Percentiles rank a stretch among this genome's conserved stretches.
These are phyloP conservation scores for Eptatretus atami DNA, from an alignment of 2,797 vertebrate species.

Conservation along the genomic window DNA sequence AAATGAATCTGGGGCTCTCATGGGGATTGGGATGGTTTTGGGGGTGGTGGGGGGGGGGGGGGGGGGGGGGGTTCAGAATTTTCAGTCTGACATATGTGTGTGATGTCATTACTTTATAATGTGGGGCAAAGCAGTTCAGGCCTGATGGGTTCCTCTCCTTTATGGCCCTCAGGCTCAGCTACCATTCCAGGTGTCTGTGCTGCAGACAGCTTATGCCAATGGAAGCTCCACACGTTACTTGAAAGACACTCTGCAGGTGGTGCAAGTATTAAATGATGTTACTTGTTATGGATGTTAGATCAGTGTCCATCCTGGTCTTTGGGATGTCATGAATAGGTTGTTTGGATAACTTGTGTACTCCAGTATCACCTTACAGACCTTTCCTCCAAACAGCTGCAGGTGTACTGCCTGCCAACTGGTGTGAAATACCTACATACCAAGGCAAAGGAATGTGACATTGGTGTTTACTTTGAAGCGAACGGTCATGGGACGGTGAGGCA, in stretches of 20 bases:
- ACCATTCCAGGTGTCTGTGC: slow-evolving; percentile 34
- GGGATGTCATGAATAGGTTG: too few relatives aligned
- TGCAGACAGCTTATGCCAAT: slow-evolving; percentile 86
- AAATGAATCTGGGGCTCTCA: too few relatives aligned
- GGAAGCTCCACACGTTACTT: slow-evolving; percentile 59
- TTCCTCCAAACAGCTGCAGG: slow-evolving; percentile 23
- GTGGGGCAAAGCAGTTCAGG: too few relatives aligned
- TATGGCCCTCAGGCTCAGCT: slow-evolving; percentile 25
- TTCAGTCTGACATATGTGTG: too few relatives aligned
- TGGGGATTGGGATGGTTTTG: too few relatives aligned
- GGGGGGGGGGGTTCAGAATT: too few relatives aligned
- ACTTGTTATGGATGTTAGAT: slow-evolving; percentile 5
- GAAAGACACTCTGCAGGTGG: slow-evolving; percentile 53
- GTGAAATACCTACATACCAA: slow-evolving; percentile 79
- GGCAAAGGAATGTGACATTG: slow-evolving; percentile 55
- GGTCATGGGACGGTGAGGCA: slow-evolving; percentile 72
- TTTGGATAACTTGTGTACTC: too few relatives aligned
- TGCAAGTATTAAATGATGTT: slow-evolving; percentile 7
- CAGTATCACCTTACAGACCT: too few relatives aligned
- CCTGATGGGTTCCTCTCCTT: neutral
- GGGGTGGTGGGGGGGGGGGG: too few relatives aligned
- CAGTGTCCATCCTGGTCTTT: too few relatives aligned
- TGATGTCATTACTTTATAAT: too few relatives aligned
- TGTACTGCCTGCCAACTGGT: slow-evolving; percentile 64
- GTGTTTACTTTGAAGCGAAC: slow-evolving; percentile 84